Evolutionary conservation across 1,140 invertebrate species (phyloP).

Genomic region (Drosophila eugracilis): DNA sequence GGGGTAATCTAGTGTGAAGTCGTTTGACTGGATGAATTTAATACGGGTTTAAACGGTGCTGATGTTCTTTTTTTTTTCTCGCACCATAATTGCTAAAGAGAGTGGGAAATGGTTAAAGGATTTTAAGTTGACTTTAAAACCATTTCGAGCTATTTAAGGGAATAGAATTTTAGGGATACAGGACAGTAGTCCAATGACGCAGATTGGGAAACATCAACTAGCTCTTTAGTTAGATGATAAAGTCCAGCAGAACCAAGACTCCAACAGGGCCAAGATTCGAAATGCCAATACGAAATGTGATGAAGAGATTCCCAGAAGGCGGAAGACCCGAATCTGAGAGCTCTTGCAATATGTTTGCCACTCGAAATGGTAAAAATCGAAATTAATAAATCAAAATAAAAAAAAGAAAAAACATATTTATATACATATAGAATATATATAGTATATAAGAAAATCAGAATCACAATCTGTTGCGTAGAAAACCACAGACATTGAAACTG

Average conservation of each 20-base stretch:
- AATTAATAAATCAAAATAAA: background rate
- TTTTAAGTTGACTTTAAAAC: no score
- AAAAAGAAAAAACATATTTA: no score
- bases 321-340: constrained; percentile 93
- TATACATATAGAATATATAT: no score
- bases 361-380: constrained; percentile 86
- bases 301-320: constrained; percentile 65
- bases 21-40: constrained; percentile 53
- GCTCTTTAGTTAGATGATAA: no score
- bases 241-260: no score
- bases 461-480: constrained; percentile 7
- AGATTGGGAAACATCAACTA: no score
- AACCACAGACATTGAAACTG: constrained; percentile 9
- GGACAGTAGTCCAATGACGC: no score
- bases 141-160: no score
- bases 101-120: no score
- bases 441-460: background rate
- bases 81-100: constrained; percentile 1
- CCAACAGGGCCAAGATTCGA: no score
- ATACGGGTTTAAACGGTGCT: constrained; percentile 42
- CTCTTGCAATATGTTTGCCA: constrained; percentile 91
- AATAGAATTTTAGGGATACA: no score
- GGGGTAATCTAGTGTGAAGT: constrained; percentile 69
- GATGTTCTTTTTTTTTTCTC: background rate
- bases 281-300: constrained; percentile 39